A percentile compares a stretch with the other conserved stretches of the same genome.
These are phyloP conservation scores for Nanorana parkeri DNA, from an alignment of 2,113 vertebrate genomes.

Conservation along the genomic window DNA sequence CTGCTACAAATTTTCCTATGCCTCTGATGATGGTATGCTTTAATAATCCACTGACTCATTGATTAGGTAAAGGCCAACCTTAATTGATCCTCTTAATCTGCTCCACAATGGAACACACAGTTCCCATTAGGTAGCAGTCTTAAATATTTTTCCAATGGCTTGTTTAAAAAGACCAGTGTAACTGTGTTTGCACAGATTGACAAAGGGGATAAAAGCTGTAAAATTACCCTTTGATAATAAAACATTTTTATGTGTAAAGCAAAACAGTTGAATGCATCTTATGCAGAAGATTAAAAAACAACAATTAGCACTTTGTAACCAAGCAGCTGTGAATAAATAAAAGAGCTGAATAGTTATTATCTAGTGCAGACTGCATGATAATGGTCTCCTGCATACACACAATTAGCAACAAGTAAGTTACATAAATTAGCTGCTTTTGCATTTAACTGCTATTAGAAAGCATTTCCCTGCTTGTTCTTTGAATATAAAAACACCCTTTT, in stretches of 20 bases:
- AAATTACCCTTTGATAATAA: constrained; percentile 16
- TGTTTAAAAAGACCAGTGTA: not conserved
- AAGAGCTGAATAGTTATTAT: constrained; percentile 37
- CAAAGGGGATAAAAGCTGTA: not conserved
- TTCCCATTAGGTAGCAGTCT: not conserved
- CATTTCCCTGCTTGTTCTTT: not conserved
- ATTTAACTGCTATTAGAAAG: constrained; percentile 21
- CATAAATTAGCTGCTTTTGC: not conserved
- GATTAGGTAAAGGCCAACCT: too few species aligned
- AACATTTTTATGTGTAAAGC: constrained; percentile 12
- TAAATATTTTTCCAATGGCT: not conserved
- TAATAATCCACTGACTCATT: too few species aligned
- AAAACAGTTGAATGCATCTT: constrained; percentile 18
- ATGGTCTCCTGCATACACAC: constrained; percentile 14
- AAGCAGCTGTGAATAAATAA: constrained; percentile 39
- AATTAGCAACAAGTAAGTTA: constrained; percentile 7
- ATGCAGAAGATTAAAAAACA: constrained; percentile 29
- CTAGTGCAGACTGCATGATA: constrained; percentile 36
- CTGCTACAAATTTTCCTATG: too few species aligned
- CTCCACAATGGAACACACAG: not conserved
- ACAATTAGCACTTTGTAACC: constrained; percentile 39
- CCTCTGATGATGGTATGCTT: too few species aligned
- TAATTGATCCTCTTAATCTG: not conserved
- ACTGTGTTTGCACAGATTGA: not conserved
- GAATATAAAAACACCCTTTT: not conserved